Conservation (phyloP, 2,888 invertebrate genomes). For the Ormyrus pomaceus region DNA sequence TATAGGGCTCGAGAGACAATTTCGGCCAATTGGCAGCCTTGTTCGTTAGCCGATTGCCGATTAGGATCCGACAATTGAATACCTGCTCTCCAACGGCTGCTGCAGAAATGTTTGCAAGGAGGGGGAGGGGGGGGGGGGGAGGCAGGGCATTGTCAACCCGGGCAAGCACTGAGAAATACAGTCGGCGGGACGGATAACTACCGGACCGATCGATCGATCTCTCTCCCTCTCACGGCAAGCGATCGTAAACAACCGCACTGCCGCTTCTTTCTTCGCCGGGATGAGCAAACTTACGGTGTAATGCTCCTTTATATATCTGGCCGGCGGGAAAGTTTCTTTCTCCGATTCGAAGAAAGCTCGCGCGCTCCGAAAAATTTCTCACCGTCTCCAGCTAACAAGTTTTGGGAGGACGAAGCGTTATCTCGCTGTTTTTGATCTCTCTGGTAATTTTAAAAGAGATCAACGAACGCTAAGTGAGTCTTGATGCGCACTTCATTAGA, state of each 20-base stretch:
- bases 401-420: background rate
- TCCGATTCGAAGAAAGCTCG: no score
- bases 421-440: background rate
- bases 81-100: slow-evolving; percentile 21
- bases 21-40: slow-evolving; percentile 34
- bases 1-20: slow-evolving; percentile 5
- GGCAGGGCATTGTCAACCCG: slow-evolving; percentile 12
- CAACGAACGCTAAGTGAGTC: background rate
- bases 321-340: slow-evolving; percentile 6
- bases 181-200: background rate
- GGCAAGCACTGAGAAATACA: background rate
- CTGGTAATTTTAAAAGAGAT: background rate
- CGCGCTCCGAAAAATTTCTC: no score
- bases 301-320: no score
- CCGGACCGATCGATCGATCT: slow-evolving; percentile 8
- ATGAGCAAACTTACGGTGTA: no score
- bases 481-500: slow-evolving; percentile 23
- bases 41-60: slow-evolving; percentile 39
- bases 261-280: no score
- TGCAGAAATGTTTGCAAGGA: slow-evolving; percentile 24
- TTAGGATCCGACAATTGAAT: slow-evolving; percentile 44
- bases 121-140: background rate
- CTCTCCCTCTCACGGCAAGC: background rate
- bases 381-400: background rate
- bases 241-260: slow-evolving; percentile 18